Evolutionary conservation across 53 echinoderm and acorn worm species (phyloP).

Genomic region (Patiria pectinifera): DNA sequence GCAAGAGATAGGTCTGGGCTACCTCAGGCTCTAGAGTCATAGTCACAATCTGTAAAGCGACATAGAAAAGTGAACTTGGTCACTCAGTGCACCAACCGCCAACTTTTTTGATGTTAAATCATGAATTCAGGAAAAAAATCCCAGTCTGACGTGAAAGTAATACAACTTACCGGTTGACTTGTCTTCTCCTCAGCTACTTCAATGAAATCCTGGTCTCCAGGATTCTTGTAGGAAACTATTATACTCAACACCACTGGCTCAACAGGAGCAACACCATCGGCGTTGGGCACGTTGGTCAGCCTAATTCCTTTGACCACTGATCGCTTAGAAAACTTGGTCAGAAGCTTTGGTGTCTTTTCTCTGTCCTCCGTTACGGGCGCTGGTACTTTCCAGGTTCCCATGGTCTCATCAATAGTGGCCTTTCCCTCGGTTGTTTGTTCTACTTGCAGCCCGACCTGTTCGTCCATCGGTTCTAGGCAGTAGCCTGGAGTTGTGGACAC

Average conservation of each 20-base stretch:
- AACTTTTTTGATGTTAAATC: background rate
- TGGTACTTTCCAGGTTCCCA: background rate
- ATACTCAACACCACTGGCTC: background rate
- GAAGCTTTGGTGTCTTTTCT: slow-evolving; percentile 2
- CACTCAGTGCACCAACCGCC: too few species aligned
- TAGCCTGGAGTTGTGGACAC: slow-evolving; percentile 18
- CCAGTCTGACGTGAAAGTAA: background rate
- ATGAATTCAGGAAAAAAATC: background rate
- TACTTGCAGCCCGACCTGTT: background rate
- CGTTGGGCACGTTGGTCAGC: background rate
- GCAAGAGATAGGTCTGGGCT: background rate
- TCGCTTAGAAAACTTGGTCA: background rate
- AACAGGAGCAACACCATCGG: background rate
- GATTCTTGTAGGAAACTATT: background rate
- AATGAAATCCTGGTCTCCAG: background rate
- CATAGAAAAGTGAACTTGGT: background rate
- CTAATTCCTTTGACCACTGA: slow-evolving; percentile 22
- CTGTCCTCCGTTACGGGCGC: background rate
- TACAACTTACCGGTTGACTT: background rate
- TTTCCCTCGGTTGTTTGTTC: background rate
- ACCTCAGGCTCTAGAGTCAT: background rate
- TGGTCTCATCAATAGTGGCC: background rate
- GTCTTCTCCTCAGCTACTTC: background rate
- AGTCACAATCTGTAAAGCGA: too few species aligned
- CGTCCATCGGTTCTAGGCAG: background rate